Percentiles rank a stretch among this genome's conserved stretches.
phyloP scores from a whole-genome alignment of 2,888 invertebrate species.

The Ametastegia equiseti region DNA sequence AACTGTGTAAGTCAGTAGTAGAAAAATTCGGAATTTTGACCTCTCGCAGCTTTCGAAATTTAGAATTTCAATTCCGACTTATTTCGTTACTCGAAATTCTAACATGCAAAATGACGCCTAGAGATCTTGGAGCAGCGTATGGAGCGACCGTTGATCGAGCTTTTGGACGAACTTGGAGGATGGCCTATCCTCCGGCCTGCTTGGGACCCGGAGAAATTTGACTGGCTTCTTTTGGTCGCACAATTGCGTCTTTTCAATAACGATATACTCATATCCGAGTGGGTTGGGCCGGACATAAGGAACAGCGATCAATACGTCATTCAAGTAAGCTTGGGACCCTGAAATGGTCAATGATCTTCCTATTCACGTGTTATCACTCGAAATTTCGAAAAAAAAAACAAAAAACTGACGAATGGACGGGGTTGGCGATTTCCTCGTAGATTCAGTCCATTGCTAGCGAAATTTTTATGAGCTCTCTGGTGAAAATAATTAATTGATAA shows the following conservation, averaged over 20 bases:
- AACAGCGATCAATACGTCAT: conserved; percentile 94
- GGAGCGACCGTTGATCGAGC: conserved; percentile 83
- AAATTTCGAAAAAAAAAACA: too few species aligned
- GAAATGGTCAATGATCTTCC: neutral
- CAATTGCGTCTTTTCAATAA: conserved; percentile 89
- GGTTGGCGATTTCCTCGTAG: too few species aligned
- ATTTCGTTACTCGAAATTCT: neutral
- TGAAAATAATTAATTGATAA: too few species aligned
- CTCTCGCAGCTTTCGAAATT: too few species aligned
- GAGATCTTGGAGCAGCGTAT: conserved; percentile 84
- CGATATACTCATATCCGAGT: conserved; percentile 90
- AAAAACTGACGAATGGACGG: too few species aligned
- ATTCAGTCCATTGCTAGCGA: too few species aligned
- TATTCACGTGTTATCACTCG: too few species aligned
- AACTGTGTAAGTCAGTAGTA: too few species aligned
- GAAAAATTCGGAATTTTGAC: too few species aligned
- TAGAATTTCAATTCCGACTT: neutral
- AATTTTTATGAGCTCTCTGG: too few species aligned
- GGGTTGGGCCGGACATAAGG: conserved; percentile 96
- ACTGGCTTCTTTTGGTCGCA: conserved; percentile 87
- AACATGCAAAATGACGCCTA: conserved; percentile 61
- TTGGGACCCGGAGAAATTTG: conserved; percentile 84
- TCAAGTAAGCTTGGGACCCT: conserved; percentile 76
- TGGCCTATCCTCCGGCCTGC: conserved; percentile 87
- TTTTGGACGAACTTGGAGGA: conserved; percentile 87